Conservation (phyloP, 2,888 invertebrate genomes). For the Camptogramma bilineatum region DNA sequence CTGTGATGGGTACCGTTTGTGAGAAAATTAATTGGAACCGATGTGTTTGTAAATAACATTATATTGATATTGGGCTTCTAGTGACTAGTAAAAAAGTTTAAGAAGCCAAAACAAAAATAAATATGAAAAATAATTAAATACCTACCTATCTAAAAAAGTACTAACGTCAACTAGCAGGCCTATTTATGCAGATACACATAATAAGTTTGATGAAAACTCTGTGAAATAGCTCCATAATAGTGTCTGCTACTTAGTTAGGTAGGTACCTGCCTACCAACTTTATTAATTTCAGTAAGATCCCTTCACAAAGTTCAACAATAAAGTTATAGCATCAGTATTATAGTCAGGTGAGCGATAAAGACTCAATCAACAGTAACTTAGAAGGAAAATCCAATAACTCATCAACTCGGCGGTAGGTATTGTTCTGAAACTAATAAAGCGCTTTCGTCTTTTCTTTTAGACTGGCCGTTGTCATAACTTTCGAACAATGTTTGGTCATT, state of each 20-base stretch:
- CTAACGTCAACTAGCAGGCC: no score
- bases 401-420: conserved; percentile 24
- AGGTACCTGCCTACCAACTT: neutral
- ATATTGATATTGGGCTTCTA: neutral
- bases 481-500: conserved; percentile 14
- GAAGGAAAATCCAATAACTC: conserved; percentile 36
- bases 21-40: conserved; percentile 7
- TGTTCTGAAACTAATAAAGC: conserved; percentile 35
- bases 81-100: no score
- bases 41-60: neutral
- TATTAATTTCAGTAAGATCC: conserved; percentile 6
- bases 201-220: no score
- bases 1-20: conserved; percentile 15
- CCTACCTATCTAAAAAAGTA: no score
- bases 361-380: conserved; percentile 28
- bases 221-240: no score
- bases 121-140: no score
- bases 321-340: conserved; percentile 12
- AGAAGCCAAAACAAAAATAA: no score
- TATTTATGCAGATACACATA: no score
- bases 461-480: conserved; percentile 18
- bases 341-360: conserved; percentile 21
- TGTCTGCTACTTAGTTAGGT: no score
- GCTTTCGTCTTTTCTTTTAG: conserved; percentile 20
- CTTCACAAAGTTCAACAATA: conserved; percentile 5